These are phyloP conservation scores for Andrena chrysosceles DNA, from an alignment of 2,888 invertebrate genomes.

Conservation along the genomic window DNA sequence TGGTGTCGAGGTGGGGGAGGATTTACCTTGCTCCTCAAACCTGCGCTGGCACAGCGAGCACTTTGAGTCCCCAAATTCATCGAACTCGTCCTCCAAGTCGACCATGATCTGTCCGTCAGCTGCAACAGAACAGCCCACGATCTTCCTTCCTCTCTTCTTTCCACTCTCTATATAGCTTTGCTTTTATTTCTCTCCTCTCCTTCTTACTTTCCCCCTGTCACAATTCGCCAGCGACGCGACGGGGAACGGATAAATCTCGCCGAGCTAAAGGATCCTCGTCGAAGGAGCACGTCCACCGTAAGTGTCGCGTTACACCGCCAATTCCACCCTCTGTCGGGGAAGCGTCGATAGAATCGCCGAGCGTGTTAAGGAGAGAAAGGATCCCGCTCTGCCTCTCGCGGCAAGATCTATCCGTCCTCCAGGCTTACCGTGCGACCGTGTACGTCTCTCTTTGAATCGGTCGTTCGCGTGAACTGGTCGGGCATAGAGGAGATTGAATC, in stretches of 20 bases:
- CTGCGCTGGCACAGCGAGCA: constrained; percentile 92
- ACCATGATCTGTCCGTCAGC: constrained; percentile 89
- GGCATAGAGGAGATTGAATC: constrained; percentile 50
- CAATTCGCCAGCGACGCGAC: not conserved
- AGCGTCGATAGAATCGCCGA: not conserved
- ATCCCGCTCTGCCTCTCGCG: not conserved
- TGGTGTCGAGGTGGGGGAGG: constrained; percentile 47
- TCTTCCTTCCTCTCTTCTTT: constrained; percentile 84
- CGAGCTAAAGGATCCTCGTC: not conserved
- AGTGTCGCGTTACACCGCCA: not conserved
- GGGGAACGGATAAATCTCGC: constrained; percentile 65
- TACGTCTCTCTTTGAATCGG: not conserved
- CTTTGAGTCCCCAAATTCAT: constrained; percentile 86
- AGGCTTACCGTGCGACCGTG: not conserved
- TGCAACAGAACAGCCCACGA: constrained; percentile 87
- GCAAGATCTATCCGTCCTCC: constrained; percentile 54
- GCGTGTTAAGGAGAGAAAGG: not conserved
- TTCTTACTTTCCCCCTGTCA: constrained; percentile 11
- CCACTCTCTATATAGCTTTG: constrained; percentile 40
- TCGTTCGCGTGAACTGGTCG: constrained; percentile 14
- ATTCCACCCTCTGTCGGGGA: too few species aligned
- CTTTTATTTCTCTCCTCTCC: constrained; percentile 49
- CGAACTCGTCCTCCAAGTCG: constrained; percentile 87
- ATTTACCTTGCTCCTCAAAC: constrained; percentile 91
- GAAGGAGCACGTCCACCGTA: not conserved